A percentile compares a stretch with the other conserved stretches of the same genome.
Conservation (phyloP, 2,888 invertebrate genomes). For the Sarcophaga rosellei region DNA sequence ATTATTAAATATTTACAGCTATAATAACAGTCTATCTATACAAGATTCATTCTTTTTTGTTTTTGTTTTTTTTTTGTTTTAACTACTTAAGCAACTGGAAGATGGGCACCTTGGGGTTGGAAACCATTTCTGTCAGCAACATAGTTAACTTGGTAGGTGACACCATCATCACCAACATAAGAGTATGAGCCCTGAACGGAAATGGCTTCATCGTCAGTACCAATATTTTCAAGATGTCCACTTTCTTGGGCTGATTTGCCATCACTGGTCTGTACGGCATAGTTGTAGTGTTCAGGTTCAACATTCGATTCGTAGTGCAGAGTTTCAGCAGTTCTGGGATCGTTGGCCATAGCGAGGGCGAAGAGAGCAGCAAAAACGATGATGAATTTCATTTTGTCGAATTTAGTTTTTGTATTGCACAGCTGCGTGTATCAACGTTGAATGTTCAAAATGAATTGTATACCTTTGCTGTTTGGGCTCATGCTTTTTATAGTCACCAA, state of each 20-base stretch:
- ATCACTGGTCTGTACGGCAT: constrained; percentile 81
- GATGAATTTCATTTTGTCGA: constrained; percentile 74
- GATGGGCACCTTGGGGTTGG: constrained; percentile 82
- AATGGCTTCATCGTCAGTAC: constrained; percentile 83
- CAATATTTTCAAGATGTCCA: constrained; percentile 83
- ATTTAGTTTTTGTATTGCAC: constrained; percentile 2
- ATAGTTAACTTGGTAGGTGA: constrained; percentile 83
- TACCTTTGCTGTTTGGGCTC: constrained; percentile 28
- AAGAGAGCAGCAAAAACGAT: constrained; percentile 77
- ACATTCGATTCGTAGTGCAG: constrained; percentile 68
- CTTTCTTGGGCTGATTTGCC: constrained; percentile 82
- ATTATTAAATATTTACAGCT: constrained; percentile 43
- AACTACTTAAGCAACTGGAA: constrained; percentile 78
- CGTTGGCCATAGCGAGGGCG: constrained; percentile 71
- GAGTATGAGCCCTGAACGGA: constrained; percentile 82
- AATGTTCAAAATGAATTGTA: constrained; percentile 43
- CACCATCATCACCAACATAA: constrained; percentile 84
- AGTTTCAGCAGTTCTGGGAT: constrained; percentile 65
- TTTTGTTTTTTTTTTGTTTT: neutral
- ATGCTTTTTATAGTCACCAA: constrained; percentile 50
- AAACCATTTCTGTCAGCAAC: constrained; percentile 80
- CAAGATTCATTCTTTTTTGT: neutral
- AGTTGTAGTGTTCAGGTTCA: constrained; percentile 68
- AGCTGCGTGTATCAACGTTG: constrained; percentile 31
- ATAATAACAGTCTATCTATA: constrained; percentile 45